Evolutionary conservation across 1,140 invertebrate species (phyloP).

Genomic region (Atta texana): DNA sequence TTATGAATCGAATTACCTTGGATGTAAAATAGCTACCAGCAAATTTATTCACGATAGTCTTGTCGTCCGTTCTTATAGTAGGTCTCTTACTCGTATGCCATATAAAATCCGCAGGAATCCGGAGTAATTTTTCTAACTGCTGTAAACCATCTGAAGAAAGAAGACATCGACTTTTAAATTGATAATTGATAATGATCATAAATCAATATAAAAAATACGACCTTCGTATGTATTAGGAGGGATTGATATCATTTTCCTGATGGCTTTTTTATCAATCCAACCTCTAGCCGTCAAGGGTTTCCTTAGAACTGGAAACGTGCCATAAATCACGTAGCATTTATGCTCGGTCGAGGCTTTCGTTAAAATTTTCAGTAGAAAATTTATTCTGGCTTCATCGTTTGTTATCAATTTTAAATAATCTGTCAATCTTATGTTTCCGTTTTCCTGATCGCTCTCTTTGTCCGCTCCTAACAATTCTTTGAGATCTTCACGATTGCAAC

Average conservation of each 20-base stretch:
- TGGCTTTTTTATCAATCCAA: constrained; percentile 70
- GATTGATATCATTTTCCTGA: constrained; percentile 66
- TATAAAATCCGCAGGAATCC: constrained; percentile 56
- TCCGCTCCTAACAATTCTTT: constrained; percentile 44
- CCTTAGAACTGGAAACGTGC: constrained; percentile 60
- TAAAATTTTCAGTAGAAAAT: constrained; percentile 64
- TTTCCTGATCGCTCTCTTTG: background rate
- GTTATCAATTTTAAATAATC: constrained; percentile 62
- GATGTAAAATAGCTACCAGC: constrained; percentile 93
- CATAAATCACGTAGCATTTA: constrained; percentile 67
- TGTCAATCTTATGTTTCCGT: constrained; percentile 60
- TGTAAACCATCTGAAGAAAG: constrained; percentile 43
- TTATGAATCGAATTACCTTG: constrained; percentile 88
- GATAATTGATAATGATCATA: too few species aligned
- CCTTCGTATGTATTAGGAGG: constrained; percentile 57
- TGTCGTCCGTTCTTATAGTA: constrained; percentile 76
- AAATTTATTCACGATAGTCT: constrained; percentile 91
- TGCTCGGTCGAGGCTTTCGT: constrained; percentile 65
- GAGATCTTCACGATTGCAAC: constrained; percentile 66
- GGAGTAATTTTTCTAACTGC: constrained; percentile 64
- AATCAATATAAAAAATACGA: constrained; percentile 9
- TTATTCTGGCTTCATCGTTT: constrained; percentile 46
- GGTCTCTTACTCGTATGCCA: constrained; percentile 66
- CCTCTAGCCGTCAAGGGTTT: constrained; percentile 63
- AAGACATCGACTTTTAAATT: background rate